phyloP scores from a whole-genome alignment of 2,888 invertebrate species.

The Drosophila subsilvestris region DNA sequence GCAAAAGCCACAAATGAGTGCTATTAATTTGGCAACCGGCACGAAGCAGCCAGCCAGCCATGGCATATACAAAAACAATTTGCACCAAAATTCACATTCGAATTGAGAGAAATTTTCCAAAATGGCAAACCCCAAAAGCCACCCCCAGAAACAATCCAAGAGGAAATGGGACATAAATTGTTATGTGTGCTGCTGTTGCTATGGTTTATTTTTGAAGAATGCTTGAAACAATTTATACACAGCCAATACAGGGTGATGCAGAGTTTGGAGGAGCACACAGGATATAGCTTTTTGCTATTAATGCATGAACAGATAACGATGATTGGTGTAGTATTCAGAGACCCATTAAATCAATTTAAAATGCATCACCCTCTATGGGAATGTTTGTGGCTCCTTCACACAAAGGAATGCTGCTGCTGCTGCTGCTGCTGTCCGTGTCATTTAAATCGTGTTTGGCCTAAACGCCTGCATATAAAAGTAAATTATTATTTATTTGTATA shows the following conservation, averaged over 20 bases:
- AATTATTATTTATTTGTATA: slow-evolving; percentile 75
- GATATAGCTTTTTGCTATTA: too few species aligned
- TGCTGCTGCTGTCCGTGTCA: slow-evolving; percentile 57
- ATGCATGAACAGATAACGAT: too few species aligned
- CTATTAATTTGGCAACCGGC: slow-evolving; percentile 59
- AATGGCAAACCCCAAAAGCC: slow-evolving; percentile 21
- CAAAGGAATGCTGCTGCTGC: slow-evolving; percentile 22
- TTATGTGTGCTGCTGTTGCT: slow-evolving; percentile 12
- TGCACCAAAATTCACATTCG: slow-evolving; percentile 3
- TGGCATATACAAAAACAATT: neutral
- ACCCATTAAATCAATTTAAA: neutral
- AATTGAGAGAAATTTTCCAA: slow-evolving; percentile 26
- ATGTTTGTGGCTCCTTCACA: neutral
- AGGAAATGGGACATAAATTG: slow-evolving; percentile 46
- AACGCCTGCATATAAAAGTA: slow-evolving; percentile 58
- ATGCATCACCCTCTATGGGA: slow-evolving; percentile 46
- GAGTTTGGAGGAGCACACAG: neutral
- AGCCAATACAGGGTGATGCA: slow-evolving; percentile 43
- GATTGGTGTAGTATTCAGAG: neutral
- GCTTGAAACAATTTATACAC: slow-evolving; percentile 37
- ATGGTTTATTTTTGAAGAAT: slow-evolving; percentile 35
- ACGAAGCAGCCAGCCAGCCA: neutral
- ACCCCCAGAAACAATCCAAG: neutral
- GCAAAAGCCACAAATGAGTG: slow-evolving; percentile 58
- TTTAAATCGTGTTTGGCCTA: slow-evolving; percentile 57